Evolutionary conservation across 2,888 invertebrate genomes (phyloP).

Genomic region (Tiliacea aurago): DNA sequence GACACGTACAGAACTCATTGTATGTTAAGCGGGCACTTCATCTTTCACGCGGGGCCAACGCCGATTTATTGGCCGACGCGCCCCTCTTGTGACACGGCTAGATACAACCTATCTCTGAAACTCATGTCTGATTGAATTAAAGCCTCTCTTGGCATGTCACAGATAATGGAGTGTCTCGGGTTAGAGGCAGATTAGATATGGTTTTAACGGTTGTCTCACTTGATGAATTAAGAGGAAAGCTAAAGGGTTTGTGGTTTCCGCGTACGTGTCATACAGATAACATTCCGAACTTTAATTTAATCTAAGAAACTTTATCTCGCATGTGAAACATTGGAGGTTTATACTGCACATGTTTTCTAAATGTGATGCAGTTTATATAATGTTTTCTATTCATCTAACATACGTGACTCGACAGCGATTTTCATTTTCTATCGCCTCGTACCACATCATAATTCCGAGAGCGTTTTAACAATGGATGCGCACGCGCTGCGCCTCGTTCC

Average conservation of each 20-base stretch:
- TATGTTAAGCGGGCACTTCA: slow-evolving; percentile 90
- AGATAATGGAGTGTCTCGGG: slow-evolving; percentile 74
- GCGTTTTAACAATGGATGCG: slow-evolving; percentile 70
- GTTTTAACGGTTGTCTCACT: slow-evolving; percentile 64
- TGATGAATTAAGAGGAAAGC: slow-evolving; percentile 62
- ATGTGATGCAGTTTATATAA: slow-evolving; percentile 57
- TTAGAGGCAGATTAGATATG: slow-evolving; percentile 71
- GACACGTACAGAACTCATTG: slow-evolving; percentile 86
- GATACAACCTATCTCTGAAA: slow-evolving; percentile 74
- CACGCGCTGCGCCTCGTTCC: slow-evolving; percentile 68
- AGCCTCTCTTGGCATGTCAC: slow-evolving; percentile 74
- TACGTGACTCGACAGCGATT: slow-evolving; percentile 59
- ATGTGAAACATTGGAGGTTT: slow-evolving; percentile 37
- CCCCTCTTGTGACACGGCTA: slow-evolving; percentile 83
- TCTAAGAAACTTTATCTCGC: slow-evolving; percentile 37
- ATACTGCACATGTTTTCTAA: slow-evolving; percentile 49
- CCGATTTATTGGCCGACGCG: slow-evolving; percentile 88
- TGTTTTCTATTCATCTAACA: slow-evolving; percentile 49
- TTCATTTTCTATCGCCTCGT: slow-evolving; percentile 53
- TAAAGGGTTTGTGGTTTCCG: slow-evolving; percentile 61
- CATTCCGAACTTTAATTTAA: slow-evolving; percentile 43
- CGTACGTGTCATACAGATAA: slow-evolving; percentile 47
- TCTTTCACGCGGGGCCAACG: slow-evolving; percentile 84
- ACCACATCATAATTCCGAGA: slow-evolving; percentile 64
- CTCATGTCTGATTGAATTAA: slow-evolving; percentile 79